A percentile compares a stretch with the other conserved stretches of the same genome.
phyloP scores from a whole-genome alignment of 2,113 vertebrate species.

The Myrmecobius fasciatus region DNA sequence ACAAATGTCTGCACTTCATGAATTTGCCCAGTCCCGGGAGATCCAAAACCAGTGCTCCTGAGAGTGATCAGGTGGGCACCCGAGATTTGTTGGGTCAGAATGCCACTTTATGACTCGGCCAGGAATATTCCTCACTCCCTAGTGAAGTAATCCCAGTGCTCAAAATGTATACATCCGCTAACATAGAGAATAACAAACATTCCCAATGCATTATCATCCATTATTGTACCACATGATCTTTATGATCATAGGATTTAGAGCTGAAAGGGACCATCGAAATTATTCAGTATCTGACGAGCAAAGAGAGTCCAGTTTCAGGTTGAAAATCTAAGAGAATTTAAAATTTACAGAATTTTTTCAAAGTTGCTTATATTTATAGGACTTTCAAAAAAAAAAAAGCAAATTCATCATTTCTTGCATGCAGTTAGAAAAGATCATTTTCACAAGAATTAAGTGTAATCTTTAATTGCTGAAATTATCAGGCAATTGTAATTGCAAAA shows the following conservation, averaged over 20 bases:
- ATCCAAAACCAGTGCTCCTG: constrained; percentile 3
- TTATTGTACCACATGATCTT: neutral
- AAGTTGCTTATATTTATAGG: constrained; percentile 36
- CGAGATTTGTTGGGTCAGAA: neutral
- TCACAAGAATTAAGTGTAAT: constrained; percentile 32
- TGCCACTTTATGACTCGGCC: neutral
- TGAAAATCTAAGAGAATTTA: neutral
- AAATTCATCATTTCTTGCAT: constrained; percentile 32
- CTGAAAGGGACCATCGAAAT: neutral
- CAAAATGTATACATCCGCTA: neutral
- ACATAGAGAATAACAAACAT: constrained; percentile 34
- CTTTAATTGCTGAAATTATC: constrained; percentile 26
- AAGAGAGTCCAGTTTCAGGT: neutral
- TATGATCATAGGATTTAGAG: neutral
- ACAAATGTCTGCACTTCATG: constrained; percentile 7
- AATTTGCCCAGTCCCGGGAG: constrained; percentile 30
- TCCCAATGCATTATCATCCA: constrained; percentile 8
- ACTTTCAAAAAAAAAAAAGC: constrained; percentile 22
- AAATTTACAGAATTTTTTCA: constrained; percentile 44
- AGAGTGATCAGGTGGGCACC: neutral
- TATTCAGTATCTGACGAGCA: neutral
- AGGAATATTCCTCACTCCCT: neutral
- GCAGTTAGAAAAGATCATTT: constrained; percentile 30
- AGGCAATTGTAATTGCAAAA: constrained; percentile 22
- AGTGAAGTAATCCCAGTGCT: neutral